phyloP scores from a whole-genome alignment of 2,888 invertebrate species.

The Pimpla rufipes region DNA sequence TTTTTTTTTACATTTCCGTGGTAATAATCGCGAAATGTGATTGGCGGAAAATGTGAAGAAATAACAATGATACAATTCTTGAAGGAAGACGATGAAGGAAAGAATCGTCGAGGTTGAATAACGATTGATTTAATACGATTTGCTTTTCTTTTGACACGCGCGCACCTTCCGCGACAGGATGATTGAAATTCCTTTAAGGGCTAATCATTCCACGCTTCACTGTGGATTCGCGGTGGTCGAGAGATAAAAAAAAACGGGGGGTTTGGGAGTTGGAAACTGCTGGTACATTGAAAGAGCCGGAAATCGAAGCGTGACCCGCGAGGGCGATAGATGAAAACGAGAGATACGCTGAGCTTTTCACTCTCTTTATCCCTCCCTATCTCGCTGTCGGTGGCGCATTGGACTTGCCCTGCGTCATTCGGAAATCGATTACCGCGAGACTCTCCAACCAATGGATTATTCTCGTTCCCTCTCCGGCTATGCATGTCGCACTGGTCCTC shows the following conservation, averaged over 20 bases:
- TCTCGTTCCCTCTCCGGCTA: slow-evolving; percentile 5
- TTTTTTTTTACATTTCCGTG: too few relatives aligned
- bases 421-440: slow-evolving; percentile 54
- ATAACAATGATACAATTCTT: too few relatives aligned
- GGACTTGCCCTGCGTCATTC: slow-evolving; percentile 45
- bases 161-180: background rate
- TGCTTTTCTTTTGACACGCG: background rate
- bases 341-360: slow-evolving; percentile 36
- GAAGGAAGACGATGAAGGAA: too few relatives aligned
- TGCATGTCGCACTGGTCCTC: too few relatives aligned
- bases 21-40: too few relatives aligned
- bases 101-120: too few relatives aligned
- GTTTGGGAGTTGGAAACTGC: slow-evolving; percentile 39
- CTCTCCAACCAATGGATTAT: slow-evolving; percentile 44
- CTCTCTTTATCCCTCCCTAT: slow-evolving; percentile 47
- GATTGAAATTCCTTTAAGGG: background rate
- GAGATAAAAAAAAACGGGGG: slow-evolving; percentile 13
- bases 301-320: slow-evolving; percentile 42
- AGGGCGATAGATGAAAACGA: slow-evolving; percentile 50
- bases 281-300: slow-evolving; percentile 51
- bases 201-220: slow-evolving; percentile 12
- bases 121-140: background rate
- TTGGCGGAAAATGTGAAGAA: too few relatives aligned
- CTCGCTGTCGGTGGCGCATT: slow-evolving; percentile 13
- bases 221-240: background rate